Base-by-base conservation (phyloP, 1,140 invertebrate species). In the Lethocerus indicus region DNA sequence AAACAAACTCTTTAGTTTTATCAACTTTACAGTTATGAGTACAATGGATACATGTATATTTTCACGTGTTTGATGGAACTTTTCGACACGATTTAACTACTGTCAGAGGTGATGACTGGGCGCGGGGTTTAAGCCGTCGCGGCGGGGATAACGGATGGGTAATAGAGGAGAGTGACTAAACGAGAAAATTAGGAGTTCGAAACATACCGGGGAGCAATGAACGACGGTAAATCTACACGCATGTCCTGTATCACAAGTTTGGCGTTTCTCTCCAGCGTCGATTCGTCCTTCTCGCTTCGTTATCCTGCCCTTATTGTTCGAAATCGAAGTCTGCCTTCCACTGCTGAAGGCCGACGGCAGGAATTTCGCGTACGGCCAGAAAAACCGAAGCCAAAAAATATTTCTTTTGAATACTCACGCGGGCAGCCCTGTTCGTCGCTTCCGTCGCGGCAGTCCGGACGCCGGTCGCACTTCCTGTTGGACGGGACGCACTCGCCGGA, bases 401-500 rank as follows among this genome's bases (percentile, higher is more conserved):
- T 13, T 50, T 48, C 6, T 14, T 7, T 39, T 37, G 3, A 37
- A 14, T 18, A 63, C 70, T 71, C 69, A 78, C 75, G 69, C 49
- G 68, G 63, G 62, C 80, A 84, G 65, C 78, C 71, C 52, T 69
- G 66, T 58, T 84, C 81, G 62, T 85, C 82, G 12, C 79, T 80
- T 54, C 70, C 67, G 61, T 80, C 78, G 5, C 68, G 64, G 23
- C 79, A 82, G 61, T 82, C 76, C 43, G 67, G 64, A 14, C 67
- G 65, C 47, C 75, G 74, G 59, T 81, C 70, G 58, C 79, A 81
- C 24, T 71, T 65, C 49, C 72, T 66, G 40, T 60, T 66, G 44
- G 66, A 62, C 32, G 69, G 66, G 56, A 81, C 75, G 57, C 79
- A 83, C 47, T 60, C 68, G 35, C 73, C 73, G 53, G 29, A 29